These are phyloP conservation scores for Pseudolaguvia tuberculata DNA, from an alignment of 2,113 vertebrate genomes.

Conservation along the genomic window DNA sequence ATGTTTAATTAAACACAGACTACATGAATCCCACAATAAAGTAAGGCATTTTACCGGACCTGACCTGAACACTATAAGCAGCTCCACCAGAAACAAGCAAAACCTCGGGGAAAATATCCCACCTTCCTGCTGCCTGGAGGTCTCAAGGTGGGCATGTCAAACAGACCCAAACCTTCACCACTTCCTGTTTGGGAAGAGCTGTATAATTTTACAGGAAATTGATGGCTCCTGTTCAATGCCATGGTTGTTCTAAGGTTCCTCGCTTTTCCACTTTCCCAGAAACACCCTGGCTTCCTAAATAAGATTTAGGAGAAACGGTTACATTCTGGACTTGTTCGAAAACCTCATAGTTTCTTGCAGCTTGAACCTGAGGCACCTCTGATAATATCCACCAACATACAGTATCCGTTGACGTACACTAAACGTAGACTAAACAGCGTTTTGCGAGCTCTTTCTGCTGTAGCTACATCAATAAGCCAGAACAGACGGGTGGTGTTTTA, in stretches of 20 bases:
- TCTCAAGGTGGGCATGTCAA: neutral
- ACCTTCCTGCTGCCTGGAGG: conserved; percentile 1
- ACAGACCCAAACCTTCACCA: conserved; percentile 23
- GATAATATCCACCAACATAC: too few species aligned
- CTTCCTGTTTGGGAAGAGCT: conserved; percentile 48
- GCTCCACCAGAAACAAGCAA: neutral
- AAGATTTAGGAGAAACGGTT: neutral
- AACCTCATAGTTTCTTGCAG: too few species aligned
- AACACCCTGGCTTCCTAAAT: conserved; percentile 23
- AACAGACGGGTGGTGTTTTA: conserved; percentile 10
- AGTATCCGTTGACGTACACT: neutral
- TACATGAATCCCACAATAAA: neutral
- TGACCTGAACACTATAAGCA: neutral
- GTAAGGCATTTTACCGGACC: conserved; percentile 8
- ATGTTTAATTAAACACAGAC: conserved; percentile 12
- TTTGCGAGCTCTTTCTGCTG: neutral
- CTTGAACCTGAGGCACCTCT: too few species aligned
- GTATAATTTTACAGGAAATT: conserved; percentile 33
- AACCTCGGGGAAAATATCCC: conserved; percentile 15
- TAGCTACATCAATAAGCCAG: too few species aligned
- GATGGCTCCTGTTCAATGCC: conserved; percentile 14
- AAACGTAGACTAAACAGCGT: neutral
- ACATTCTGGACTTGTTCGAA: too few species aligned
- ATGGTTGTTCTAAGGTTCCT: neutral
- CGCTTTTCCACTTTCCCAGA: neutral